These are phyloP conservation scores for Mobula birostris DNA, from an alignment of 2,113 vertebrate genomes.

Conservation along the genomic window DNA sequence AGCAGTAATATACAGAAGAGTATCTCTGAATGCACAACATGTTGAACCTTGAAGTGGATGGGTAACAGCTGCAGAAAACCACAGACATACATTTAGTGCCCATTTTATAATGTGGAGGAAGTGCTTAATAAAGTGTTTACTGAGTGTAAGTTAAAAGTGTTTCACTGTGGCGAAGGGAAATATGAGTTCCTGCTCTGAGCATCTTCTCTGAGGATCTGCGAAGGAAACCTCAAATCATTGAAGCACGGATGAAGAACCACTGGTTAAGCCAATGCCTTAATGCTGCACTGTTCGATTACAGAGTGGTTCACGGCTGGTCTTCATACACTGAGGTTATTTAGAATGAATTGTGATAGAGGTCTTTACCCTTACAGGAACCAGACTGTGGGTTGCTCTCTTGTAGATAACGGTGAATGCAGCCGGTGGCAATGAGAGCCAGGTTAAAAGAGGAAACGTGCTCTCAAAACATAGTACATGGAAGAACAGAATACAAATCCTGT, in stretches of 20 bases:
- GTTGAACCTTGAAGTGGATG: no score
- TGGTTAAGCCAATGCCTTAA: background rate
- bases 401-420: background rate
- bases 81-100: no score
- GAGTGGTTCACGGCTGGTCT: background rate
- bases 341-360: background rate
- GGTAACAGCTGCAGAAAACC: no score
- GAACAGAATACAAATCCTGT: no score
- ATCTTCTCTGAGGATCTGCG: background rate
- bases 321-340: background rate
- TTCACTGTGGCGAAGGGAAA: background rate
- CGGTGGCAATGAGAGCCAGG: background rate
- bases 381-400: background rate
- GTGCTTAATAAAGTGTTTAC: no score
- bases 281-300: background rate
- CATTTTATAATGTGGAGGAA: no score
- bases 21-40: no score
- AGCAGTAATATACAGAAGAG: no score
- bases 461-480: background rate
- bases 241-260: background rate
- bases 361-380: background rate
- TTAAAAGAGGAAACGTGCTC: background rate
- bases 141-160: background rate
- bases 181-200: background rate
- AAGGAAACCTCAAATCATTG: background rate